These are phyloP conservation scores for Lithobius niger DNA, from an alignment of 1,140 invertebrate genomes.

Conservation along the genomic window DNA sequence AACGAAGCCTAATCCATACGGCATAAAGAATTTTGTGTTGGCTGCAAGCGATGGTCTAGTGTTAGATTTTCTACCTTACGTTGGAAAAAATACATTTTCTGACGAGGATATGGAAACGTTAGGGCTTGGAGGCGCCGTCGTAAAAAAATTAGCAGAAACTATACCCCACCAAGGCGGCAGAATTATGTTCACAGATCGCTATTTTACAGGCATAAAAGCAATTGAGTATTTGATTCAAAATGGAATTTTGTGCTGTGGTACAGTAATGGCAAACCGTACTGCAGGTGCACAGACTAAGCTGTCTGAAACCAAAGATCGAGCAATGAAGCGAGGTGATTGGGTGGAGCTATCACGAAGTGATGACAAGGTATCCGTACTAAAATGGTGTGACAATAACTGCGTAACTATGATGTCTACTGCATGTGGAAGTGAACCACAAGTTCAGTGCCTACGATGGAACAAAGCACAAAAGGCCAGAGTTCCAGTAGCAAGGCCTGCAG, in stretches of 20 bases:
- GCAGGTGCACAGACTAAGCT: constrained; percentile 13
- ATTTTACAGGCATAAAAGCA: constrained; percentile 13
- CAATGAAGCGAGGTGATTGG: constrained; percentile 12
- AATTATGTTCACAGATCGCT: too few relatives aligned
- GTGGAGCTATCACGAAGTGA: not conserved
- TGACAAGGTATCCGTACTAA: too few relatives aligned
- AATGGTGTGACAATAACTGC: not conserved
- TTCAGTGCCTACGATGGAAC: not conserved
- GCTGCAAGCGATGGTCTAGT: constrained; percentile 19
- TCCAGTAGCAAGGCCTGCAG: not conserved
- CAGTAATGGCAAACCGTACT: constrained; percentile 11
- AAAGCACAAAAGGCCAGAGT: not conserved
- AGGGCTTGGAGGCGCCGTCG: constrained; percentile 4
- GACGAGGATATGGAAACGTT: constrained; percentile 10
- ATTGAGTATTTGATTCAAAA: not conserved
- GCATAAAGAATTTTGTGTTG: constrained; percentile 20
- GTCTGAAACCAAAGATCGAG: constrained; percentile 10
- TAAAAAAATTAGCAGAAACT: not conserved
- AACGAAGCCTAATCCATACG: not conserved
- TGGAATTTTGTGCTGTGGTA: constrained; percentile 14
- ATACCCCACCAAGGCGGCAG: not conserved
- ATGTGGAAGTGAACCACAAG: not conserved
- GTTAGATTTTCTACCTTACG: constrained; percentile 23
- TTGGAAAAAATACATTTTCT: constrained; percentile 16
- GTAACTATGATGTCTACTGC: not conserved